phyloP scores from a whole-genome alignment of 1,140 invertebrate species.

The Eufriesea mexicana region DNA sequence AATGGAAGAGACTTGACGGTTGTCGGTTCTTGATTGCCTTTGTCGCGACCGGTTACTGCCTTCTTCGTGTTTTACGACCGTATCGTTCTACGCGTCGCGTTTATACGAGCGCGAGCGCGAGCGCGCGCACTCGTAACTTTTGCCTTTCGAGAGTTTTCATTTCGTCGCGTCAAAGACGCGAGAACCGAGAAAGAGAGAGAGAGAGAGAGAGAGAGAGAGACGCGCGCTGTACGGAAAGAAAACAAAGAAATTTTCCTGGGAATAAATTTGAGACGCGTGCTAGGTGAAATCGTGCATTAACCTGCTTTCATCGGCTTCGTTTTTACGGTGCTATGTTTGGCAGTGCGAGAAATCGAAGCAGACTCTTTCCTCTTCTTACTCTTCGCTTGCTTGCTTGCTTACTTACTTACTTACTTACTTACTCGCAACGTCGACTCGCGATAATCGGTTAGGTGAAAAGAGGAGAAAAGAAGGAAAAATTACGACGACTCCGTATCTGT shows the following conservation, averaged over 20 bases:
- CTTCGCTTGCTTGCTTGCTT: neutral
- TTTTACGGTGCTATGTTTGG: neutral
- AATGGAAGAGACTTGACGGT: constrained; percentile 54
- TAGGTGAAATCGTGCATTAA: constrained; percentile 36
- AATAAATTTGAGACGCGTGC: constrained; percentile 22
- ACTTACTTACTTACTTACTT: no score
- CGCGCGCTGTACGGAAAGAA: neutral
- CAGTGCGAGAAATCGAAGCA: neutral
- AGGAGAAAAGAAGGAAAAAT: no score
- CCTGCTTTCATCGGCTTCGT: constrained; percentile 40
- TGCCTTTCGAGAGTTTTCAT: neutral
- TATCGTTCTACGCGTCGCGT: neutral
- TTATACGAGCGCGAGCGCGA: neutral
- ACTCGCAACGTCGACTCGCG: no score
- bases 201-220: neutral
- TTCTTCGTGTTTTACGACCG: constrained; percentile 23
- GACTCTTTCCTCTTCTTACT: neutral
- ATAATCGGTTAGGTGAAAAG: no score
- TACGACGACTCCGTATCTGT: neutral
- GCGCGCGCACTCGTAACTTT: neutral
- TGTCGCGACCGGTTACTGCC: constrained; percentile 13
- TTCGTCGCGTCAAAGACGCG: neutral
- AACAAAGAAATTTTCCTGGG: constrained; percentile 20
- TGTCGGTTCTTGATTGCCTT: constrained; percentile 11
- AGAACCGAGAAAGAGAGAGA: neutral